Conservation (phyloP, 2,797 vertebrate genomes). For the Lateolabrax maculatus region DNA sequence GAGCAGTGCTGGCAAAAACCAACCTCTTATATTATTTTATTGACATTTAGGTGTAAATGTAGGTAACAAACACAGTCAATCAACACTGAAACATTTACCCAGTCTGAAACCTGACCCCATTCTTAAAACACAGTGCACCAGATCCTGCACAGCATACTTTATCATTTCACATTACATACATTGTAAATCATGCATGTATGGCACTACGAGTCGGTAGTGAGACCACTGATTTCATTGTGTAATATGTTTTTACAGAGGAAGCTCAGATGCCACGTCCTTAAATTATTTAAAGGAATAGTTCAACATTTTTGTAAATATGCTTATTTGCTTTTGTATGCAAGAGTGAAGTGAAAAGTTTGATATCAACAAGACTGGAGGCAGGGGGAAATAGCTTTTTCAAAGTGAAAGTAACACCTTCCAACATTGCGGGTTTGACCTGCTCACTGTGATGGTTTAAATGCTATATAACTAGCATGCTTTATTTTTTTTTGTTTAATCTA, state of each 20-base stretch:
- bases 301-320: background rate
- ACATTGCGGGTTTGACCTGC: too few species aligned
- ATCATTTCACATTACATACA: background rate
- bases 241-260: background rate
- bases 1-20: conserved; percentile 32
- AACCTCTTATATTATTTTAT: background rate
- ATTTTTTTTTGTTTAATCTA: background rate
- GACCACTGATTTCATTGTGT: background rate
- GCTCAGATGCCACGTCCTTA: background rate
- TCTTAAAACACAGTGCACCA: too few species aligned
- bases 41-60: background rate
- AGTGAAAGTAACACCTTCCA: too few species aligned
- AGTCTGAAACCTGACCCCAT: background rate
- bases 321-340: background rate
- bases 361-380: background rate
- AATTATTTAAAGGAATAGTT: too few species aligned
- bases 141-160: too few species aligned
- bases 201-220: background rate
- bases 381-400: too few species aligned
- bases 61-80: background rate
- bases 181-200: background rate
- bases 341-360: background rate
- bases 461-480: background rate
- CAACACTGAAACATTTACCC: background rate
- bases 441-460: background rate